Evolutionary conservation across 2,888 invertebrate species (phyloP).

Genomic region (Patella depressa): DNA sequence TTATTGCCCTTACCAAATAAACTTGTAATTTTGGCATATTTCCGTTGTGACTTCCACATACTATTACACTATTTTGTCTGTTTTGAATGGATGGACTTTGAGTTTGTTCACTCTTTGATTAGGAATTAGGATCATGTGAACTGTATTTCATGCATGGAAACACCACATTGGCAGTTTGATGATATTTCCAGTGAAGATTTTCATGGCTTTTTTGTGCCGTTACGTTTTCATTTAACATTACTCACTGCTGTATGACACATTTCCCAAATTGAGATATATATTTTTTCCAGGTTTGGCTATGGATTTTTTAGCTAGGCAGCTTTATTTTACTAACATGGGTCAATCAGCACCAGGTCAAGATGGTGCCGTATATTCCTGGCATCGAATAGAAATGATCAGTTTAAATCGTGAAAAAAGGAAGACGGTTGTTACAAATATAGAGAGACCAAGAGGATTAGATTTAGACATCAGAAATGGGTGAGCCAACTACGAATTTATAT

Average conservation of each 20-base stretch:
- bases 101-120: no score
- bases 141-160: no score
- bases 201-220: background rate
- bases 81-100: no score
- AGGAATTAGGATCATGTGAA: no score
- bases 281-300: conserved; percentile 51
- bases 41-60: no score
- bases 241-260: background rate
- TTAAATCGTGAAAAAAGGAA: conserved; percentile 46
- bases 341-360: conserved; percentile 46
- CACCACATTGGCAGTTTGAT: background rate
- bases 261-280: background rate
- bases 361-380: conserved; percentile 56
- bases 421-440: conserved; percentile 48
- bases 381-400: conserved; percentile 57
- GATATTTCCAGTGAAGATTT: background rate
- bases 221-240: background rate
- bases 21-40: no score
- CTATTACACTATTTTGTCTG: no score
- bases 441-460: conserved; percentile 52
- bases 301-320: conserved; percentile 50
- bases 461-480: conserved; percentile 51
- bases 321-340: conserved; percentile 65
- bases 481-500: conserved; percentile 8
- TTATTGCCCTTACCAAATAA: no score